Conservation (phyloP, 2,797 vertebrate genomes). For the Oreochromis mossambicus region DNA sequence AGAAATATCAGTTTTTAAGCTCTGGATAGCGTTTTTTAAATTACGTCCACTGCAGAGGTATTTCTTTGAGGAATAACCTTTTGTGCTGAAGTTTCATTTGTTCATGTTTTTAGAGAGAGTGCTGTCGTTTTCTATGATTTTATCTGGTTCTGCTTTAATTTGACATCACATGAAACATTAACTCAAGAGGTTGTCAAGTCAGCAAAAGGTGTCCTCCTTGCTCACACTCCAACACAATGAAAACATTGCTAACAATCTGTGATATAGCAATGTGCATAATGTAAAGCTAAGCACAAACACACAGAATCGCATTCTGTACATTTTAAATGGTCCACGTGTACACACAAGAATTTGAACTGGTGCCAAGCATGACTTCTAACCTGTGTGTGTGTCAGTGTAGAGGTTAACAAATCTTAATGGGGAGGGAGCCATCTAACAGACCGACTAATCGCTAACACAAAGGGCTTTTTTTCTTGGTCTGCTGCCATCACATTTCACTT, state of each 20-base stretch:
- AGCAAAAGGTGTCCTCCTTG: neutral
- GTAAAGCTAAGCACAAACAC: neutral
- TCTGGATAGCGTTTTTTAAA: neutral
- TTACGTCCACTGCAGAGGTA: neutral
- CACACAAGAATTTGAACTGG: slow-evolving; percentile 2
- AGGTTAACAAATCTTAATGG: neutral
- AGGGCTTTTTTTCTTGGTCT: slow-evolving; percentile 29
- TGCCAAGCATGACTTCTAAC: slow-evolving; percentile 1
- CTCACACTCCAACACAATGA: neutral
- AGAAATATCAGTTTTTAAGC: neutral
- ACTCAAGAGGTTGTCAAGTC: slow-evolving; percentile 25
- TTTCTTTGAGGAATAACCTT: neutral
- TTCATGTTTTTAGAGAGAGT: neutral
- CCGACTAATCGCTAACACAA: slow-evolving; percentile 24
- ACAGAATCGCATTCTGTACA: neutral
- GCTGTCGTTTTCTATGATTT: neutral
- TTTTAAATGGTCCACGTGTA: slow-evolving; percentile 7
- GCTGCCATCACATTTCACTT: slow-evolving; percentile 62
- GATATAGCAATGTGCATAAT: slow-evolving; percentile 1
- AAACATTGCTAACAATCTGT: slow-evolving; percentile 1
- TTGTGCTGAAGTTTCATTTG: neutral
- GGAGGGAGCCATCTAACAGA: slow-evolving; percentile 17
- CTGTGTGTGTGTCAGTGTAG: neutral
- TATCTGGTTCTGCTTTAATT: neutral
- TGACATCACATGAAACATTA: neutral